phyloP scores from a whole-genome alignment of 1,140 invertebrate genomes.

The Drosophila sulfurigaster region DNA sequence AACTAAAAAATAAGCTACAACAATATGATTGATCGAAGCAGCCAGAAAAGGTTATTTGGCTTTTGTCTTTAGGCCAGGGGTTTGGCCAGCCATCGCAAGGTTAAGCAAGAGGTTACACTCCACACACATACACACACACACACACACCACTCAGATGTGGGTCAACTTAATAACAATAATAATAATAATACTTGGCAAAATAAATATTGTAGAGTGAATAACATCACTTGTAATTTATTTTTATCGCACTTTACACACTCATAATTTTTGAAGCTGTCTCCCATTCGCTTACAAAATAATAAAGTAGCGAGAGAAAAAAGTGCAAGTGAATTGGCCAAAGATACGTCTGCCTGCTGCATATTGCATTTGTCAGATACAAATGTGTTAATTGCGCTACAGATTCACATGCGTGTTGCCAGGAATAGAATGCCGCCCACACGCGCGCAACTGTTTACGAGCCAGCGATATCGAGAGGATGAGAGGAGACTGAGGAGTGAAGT shows the following conservation, averaged over 20 bases:
- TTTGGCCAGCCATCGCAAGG: conserved; percentile 26
- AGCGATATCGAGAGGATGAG: background rate
- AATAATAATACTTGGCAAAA: background rate
- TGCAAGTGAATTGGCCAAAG: conserved; percentile 47
- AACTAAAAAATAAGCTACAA: conserved; percentile 14
- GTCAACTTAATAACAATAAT: conserved; percentile 28
- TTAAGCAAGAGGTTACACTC: conserved; percentile 38
- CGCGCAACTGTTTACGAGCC: conserved; percentile 53
- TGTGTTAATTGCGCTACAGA: conserved; percentile 71
- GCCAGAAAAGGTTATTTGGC: conserved; percentile 65
- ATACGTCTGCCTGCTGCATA: conserved; percentile 52
- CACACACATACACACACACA: background rate
- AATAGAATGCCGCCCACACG: conserved; percentile 70
- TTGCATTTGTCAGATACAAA: conserved; percentile 82
- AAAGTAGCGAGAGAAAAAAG: conserved; percentile 27
- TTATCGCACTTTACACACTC: conserved; percentile 28
- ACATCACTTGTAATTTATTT: conserved; percentile 26
- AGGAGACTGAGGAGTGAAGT: background rate
- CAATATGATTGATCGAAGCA: conserved; percentile 73
- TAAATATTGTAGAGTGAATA: conserved; percentile 3
- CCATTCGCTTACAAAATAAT: background rate
- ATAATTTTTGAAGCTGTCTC: conserved; percentile 60
- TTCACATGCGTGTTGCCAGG: conserved; percentile 67
- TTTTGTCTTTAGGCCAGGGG: conserved; percentile 55
- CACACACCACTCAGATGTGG: conserved; percentile 17